phyloP scores from a whole-genome alignment of 2,113 vertebrate species.

The Oryzias curvinotus region DNA sequence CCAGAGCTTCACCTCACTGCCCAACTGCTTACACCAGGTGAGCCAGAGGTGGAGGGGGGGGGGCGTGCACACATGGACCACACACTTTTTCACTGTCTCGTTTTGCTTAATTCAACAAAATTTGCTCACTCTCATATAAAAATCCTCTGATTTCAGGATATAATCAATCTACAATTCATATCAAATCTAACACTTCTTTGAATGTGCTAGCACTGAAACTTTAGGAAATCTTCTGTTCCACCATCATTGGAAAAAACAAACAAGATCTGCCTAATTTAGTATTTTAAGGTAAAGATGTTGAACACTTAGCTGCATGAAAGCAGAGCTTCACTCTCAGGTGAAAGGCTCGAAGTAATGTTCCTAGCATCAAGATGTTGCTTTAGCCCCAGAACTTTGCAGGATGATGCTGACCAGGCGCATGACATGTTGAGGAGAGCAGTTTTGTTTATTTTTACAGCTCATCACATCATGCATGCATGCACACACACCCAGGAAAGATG shows the following conservation, averaged over 20 bases:
- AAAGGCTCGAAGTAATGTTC: conserved; percentile 49
- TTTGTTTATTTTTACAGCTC: conserved; percentile 30
- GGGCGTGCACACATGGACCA: conserved; percentile 17
- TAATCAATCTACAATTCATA: conserved; percentile 55
- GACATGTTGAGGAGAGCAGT: conserved; percentile 4
- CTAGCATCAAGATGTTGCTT: conserved; percentile 58
- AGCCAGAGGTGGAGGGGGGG: conserved; percentile 40
- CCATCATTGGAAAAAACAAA: neutral
- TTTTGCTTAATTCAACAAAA: conserved; percentile 13
- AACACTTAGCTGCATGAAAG: conserved; percentile 13
- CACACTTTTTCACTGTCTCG: conserved; percentile 10
- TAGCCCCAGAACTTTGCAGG: conserved; percentile 42
- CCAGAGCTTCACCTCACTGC: conserved; percentile 80
- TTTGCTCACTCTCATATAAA: conserved; percentile 11
- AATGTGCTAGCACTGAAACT: conserved; percentile 22
- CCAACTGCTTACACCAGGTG: conserved; percentile 83
- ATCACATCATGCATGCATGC: conserved; percentile 16
- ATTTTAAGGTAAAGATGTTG: neutral
- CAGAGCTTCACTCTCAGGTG: conserved; percentile 17
- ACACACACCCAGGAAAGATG: conserved; percentile 5
- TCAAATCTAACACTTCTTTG: conserved; percentile 48
- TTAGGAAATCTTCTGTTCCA: conserved; percentile 11
- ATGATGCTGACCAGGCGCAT: conserved; percentile 43
- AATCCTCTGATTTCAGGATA: conserved; percentile 18
- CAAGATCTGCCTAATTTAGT: too few species aligned